Evolutionary conservation across 2,113 vertebrate species (phyloP), one percentile per base, ranked within the genome.

Genomic region (Sceloporus tristichus): DNA sequence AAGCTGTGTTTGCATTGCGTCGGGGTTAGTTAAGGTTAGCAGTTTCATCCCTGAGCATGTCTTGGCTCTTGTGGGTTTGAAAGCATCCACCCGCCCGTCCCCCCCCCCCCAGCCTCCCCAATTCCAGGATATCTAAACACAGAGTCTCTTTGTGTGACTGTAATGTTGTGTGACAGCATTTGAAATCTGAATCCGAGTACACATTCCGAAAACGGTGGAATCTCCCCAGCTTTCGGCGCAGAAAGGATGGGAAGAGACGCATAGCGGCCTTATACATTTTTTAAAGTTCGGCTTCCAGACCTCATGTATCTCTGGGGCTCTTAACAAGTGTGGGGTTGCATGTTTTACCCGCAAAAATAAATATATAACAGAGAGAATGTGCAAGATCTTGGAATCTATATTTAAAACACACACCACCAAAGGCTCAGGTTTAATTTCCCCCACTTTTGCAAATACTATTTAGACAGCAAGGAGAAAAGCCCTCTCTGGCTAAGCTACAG

Each of bases 371-470:
- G 27, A 53, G 68, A 88, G 75, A 92, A 80, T 0, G 38, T 62
- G 88, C 85, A 34, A 1, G 87, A 53, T 27, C 91, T 1, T 0
- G 5, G 19, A 25, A 2, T 18, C 80, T 21, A 0, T 2, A 6
- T 62, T 87, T 59, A 59, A 29, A 18, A 0, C 14, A 42, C 10
- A 16, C 19, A 1, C 54, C 25, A 62, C 91, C 86, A 65, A 71
- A 79, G 27, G n/a, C 1, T 88, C 7, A 89, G 92, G 88, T 97
- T 96, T 95, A 95, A 95, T 97, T 97, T 92, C 96, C 97, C 81
- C 96, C 97, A 74, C 74, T 96, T 97, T 97, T 97, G 96, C 96
- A 97, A 96, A 98, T 97, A 97, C 96, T 96, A 94, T 97, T 97
- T 97, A 92, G 97, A 97, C 96, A 92, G 19, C 53, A 38, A 94